Evolutionary conservation across 2,888 invertebrate species (phyloP), one percentile per base, ranked within the genome.

Genomic region (Macropis europaea): DNA sequence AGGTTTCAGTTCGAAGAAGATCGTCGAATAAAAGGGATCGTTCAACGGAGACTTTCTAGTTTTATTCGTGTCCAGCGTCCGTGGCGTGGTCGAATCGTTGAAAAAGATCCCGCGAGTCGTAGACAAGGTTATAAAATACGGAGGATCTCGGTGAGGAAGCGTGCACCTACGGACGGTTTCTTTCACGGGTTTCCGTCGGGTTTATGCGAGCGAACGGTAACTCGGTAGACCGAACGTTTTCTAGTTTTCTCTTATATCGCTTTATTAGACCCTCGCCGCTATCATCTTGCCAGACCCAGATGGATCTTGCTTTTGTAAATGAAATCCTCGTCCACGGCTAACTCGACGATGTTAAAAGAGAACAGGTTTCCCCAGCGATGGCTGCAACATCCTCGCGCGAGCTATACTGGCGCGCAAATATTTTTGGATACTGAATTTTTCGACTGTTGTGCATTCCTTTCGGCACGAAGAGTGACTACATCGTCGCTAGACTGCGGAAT

Each of bases 251-350:
- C 40, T 43, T 57, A 24, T 64, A 56, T 69, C 64, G 50, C 66
- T 69, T 69, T 64, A 69, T 64, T 69, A 69, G 43, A 69, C 56
- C 38, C 48, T 50, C 52, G 56, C 63, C 48, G 34, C 64, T 64
- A 64, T 56, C 64, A 54, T 62, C 47, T 40, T 42, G 30, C 40
- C 62, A 26, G 45, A 68, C 63, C 40, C 47, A 54, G 47, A 68
- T 63, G 62, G 53, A 61, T 61, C 50, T 62, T n/a, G 45, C 62
- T 40, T 52, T 67, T 40, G 47, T 67, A 67, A 54, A 67, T 62
- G 62, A 61, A 67, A 67, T 57, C 32, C 66, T 61, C 38, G 13
- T 19, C 45, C 26, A n/a, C 50, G 36, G 17, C 26, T 47, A 32
- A 45, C 66, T 45, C 52, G 38, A 53, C 17, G 45, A 53, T 30